These are phyloP conservation scores for Corythoichthys haematopterus DNA, from an alignment of 2,113 vertebrate species.

Conservation along the genomic window DNA sequence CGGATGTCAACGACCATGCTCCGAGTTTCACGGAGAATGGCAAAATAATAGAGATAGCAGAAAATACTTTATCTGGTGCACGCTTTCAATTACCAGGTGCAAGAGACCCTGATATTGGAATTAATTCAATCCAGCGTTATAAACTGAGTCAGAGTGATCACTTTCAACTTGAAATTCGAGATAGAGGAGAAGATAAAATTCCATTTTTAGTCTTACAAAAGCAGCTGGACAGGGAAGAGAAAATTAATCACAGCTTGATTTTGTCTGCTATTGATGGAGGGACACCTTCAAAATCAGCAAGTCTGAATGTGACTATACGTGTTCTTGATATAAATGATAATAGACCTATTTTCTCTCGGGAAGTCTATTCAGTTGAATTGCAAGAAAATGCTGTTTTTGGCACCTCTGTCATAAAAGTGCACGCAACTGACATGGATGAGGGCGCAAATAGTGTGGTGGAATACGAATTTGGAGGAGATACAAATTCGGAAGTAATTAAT, in stretches of 20 bases:
- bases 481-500: constrained; percentile 1
- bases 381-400: constrained; percentile 31
- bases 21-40: constrained; percentile 61
- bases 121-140: constrained; percentile 66
- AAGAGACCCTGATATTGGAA: constrained; percentile 66
- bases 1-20: constrained; percentile 68
- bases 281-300: constrained; percentile 33
- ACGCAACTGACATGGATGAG: constrained; percentile 38
- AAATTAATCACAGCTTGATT: constrained; percentile 15
- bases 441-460: constrained; percentile 30
- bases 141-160: constrained; percentile 48
- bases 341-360: constrained; percentile 45
- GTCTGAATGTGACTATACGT: constrained; percentile 31
- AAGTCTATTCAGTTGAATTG: constrained; percentile 24
- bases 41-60: constrained; percentile 62
- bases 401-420: constrained; percentile 24
- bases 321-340: constrained; percentile 60
- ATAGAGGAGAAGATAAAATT: constrained; percentile 34
- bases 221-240: constrained; percentile 43
- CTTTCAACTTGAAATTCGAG: constrained; percentile 45
- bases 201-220: constrained; percentile 49
- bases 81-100: constrained; percentile 71
- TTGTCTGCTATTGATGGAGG: constrained; percentile 57
- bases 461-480: constrained; percentile 25
- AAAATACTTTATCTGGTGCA: constrained; percentile 59